Evolutionary conservation across 2,888 invertebrate species (phyloP).

Genomic region (Dasysyrphus albostriatus): DNA sequence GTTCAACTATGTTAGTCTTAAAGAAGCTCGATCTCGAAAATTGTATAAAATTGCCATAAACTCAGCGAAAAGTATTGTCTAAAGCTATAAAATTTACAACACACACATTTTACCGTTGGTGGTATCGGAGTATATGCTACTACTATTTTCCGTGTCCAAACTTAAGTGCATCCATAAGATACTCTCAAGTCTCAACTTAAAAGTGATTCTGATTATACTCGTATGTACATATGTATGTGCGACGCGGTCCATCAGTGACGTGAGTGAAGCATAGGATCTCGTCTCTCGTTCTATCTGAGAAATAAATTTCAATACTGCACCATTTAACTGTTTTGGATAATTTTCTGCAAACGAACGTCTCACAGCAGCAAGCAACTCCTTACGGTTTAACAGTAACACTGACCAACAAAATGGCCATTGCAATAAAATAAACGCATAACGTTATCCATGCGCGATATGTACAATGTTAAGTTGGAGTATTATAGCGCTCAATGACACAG

Average conservation of each 20-base stretch:
- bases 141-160: constrained; percentile 19
- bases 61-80: constrained; percentile 42
- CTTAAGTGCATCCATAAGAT: constrained; percentile 54
- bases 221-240: not conserved
- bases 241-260: constrained; percentile 13
- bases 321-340: constrained; percentile 81
- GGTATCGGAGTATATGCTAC: not conserved
- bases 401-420: constrained; percentile 61
- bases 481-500: constrained; percentile 30
- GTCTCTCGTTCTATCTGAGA: constrained; percentile 72
- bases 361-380: not conserved
- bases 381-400: constrained; percentile 39
- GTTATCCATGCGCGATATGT: constrained; percentile 25
- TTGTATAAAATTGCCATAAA: constrained; percentile 69
- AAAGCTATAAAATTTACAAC: not conserved
- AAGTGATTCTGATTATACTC: constrained; percentile 17
- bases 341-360: constrained; percentile 25
- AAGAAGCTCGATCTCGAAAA: not conserved
- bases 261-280: constrained; percentile 32
- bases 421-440: constrained; percentile 58
- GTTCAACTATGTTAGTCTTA: not conserved
- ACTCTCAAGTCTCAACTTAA: constrained; percentile 22
- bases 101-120: constrained; percentile 59
- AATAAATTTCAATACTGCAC: constrained; percentile 82
- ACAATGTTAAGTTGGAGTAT: not conserved